These are phyloP conservation scores for Rana temporaria DNA, from an alignment of 2,113 vertebrate genomes.

Conservation along the genomic window DNA sequence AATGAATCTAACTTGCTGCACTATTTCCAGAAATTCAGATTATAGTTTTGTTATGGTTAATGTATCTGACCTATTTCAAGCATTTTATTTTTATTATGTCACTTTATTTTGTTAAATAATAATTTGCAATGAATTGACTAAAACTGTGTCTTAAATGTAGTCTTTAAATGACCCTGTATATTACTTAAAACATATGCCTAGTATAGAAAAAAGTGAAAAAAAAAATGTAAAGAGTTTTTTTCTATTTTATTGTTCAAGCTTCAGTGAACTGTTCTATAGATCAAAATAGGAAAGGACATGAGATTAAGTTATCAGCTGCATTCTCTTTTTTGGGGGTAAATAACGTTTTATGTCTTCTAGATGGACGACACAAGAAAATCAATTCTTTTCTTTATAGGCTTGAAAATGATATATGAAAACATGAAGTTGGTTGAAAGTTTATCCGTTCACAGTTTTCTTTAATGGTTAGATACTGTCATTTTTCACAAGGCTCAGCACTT, in stretches of 20 bases:
- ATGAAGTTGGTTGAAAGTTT: slow-evolving; percentile 38
- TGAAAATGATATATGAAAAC: slow-evolving; percentile 46
- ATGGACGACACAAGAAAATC: slow-evolving; percentile 28
- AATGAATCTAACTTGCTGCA: no score
- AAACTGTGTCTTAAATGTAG: no score
- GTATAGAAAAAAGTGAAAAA: background rate
- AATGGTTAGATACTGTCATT: slow-evolving; percentile 30
- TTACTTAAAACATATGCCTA: no score
- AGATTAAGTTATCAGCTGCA: slow-evolving; percentile 30
- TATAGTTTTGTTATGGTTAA: no score
- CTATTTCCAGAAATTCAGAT: no score
- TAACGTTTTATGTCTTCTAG: slow-evolving; percentile 22
- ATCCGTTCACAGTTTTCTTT: slow-evolving; percentile 39
- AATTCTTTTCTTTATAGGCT: slow-evolving; percentile 38
- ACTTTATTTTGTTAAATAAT: no score
- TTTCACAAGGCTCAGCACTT: slow-evolving; percentile 19
- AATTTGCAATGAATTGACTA: no score
- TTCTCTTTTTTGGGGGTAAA: slow-evolving; percentile 34
- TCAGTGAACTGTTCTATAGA: slow-evolving; percentile 13
- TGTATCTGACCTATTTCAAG: no score
- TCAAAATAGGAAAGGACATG: slow-evolving; percentile 6
- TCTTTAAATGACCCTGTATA: no score
- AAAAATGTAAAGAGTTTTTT: background rate
- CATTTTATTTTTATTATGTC: no score
- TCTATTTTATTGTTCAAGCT: background rate